These are phyloP conservation scores for Drosophila saltans DNA, from an alignment of 1,140 invertebrate genomes.

Conservation along the genomic window DNA sequence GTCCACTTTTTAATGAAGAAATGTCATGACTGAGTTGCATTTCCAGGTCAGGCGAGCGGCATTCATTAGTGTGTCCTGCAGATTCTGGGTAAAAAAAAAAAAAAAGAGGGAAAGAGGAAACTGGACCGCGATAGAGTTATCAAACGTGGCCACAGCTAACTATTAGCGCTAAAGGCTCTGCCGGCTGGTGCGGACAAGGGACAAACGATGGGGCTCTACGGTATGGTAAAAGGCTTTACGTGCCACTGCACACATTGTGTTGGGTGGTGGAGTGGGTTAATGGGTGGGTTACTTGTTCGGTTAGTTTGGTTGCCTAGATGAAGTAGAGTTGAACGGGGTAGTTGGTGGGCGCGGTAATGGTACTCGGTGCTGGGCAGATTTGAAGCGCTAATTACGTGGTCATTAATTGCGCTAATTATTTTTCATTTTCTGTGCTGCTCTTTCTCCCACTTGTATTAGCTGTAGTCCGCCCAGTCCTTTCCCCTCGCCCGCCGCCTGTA, in stretches of 20 bases:
- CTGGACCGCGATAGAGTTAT: constrained; percentile 75
- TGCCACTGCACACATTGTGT: constrained; percentile 71
- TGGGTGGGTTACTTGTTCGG: background rate
- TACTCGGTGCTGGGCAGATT: constrained; percentile 42
- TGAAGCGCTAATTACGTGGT: constrained; percentile 80
- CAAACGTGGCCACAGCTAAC: constrained; percentile 67
- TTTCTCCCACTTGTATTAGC: background rate
- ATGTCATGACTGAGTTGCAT: constrained; percentile 75
- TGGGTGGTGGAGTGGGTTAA: background rate
- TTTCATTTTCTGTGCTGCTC: constrained; percentile 67
- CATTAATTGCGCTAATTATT: constrained; percentile 83
- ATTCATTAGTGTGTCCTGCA: constrained; percentile 55
- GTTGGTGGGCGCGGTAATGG: background rate
- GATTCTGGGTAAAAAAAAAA: constrained; percentile 32
- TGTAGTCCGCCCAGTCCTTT: background rate
- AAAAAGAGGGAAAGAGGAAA: constrained; percentile 55
- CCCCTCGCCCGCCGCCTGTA: background rate
- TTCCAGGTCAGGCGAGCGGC: constrained; percentile 62
- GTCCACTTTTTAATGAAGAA: constrained; percentile 78
- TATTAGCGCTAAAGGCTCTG: constrained; percentile 48
- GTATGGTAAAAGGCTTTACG: constrained; percentile 41
- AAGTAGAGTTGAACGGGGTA: background rate
- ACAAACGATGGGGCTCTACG: background rate
- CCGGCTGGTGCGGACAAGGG: constrained; percentile 19
- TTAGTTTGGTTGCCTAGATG: background rate